Evolutionary conservation across 2,797 vertebrate genomes (phyloP), one percentile per base, ranked within the genome.

Genomic region (Lagodon rhomboides): DNA sequence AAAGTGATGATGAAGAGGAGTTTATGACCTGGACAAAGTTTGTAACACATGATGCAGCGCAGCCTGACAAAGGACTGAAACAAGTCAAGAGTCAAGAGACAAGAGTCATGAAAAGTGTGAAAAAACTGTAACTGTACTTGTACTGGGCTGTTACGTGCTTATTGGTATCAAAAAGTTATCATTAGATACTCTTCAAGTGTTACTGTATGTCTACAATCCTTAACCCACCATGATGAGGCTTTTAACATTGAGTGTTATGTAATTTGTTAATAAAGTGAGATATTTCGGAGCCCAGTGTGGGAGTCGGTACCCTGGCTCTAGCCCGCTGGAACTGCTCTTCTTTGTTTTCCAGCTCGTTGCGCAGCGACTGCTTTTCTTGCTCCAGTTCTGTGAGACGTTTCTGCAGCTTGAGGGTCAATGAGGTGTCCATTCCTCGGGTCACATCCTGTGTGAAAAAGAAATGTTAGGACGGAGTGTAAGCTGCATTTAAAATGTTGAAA

Each of bases 321-420:
- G 96, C 96, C 80, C 97, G 96, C 75, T 97, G 96, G 88, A 96
- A 95, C 89, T 98, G 97, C 13, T 99, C 98, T 64, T 99, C 98
- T 77, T 96, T 97, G 93, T 94, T 96, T 90, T 99, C 98, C 83
- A 99, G 94, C 17, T 99, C 98, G 87, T 97, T 96, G 91, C 98
- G 98, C 91, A 99, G 94, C 41, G 95, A 93, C 68, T 98, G 97
- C 86, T 99, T 99, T 81, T 99, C 98, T 81, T 98, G 97, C 91
- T 99, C 98, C 86, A 99, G 92, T 73, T 99, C 98, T 0, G 96
- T 97, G 58, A 99, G 96, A 18, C 98, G 95, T 90, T 99, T 99
- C 95, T 99, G 98, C 75, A 99, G 96, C 94, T 99, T 99, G 86
- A 99, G 96, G 90, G 98, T 98, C 84, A 99, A 93, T 8, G 98